These are phyloP conservation scores for Nerophis ophidion DNA, from an alignment of 2,113 vertebrate species.

Conservation along the genomic window DNA sequence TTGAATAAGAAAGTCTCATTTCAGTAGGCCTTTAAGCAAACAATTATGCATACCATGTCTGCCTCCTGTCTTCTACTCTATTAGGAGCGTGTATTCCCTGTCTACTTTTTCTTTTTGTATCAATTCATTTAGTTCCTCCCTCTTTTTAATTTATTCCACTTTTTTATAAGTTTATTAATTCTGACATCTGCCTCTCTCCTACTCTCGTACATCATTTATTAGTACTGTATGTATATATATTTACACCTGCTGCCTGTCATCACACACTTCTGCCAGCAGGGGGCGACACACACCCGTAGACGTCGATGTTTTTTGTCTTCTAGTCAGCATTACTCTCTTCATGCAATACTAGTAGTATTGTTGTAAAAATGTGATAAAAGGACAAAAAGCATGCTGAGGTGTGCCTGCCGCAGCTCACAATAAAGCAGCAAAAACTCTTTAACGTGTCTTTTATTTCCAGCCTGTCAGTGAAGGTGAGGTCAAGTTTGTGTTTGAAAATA, in stretches of 20 bases:
- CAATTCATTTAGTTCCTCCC: no score
- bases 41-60: slow-evolving; percentile 5
- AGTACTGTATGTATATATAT: no score
- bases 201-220: slow-evolving; percentile 40
- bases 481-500: slow-evolving; percentile 6
- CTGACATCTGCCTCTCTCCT: slow-evolving; percentile 64
- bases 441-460: neutral
- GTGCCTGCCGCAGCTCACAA: neutral
- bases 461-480: no score
- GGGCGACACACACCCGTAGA: slow-evolving; percentile 26
- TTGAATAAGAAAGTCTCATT: no score
- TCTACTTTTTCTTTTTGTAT: neutral
- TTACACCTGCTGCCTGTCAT: slow-evolving; percentile 55
- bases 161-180: slow-evolving; percentile 25
- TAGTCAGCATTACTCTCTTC: slow-evolving; percentile 62
- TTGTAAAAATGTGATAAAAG: slow-evolving; percentile 77
- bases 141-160: slow-evolving; percentile 22
- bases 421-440: no score
- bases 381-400: slow-evolving; percentile 50
- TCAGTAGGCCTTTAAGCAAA: no score
- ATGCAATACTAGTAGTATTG: slow-evolving; percentile 69
- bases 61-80: neutral
- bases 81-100: neutral
- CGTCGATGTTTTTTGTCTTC: slow-evolving; percentile 47
- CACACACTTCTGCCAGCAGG: slow-evolving; percentile 49